Conservation (phyloP, 2,113 vertebrate genomes). For the Epinephelus moara region DNA sequence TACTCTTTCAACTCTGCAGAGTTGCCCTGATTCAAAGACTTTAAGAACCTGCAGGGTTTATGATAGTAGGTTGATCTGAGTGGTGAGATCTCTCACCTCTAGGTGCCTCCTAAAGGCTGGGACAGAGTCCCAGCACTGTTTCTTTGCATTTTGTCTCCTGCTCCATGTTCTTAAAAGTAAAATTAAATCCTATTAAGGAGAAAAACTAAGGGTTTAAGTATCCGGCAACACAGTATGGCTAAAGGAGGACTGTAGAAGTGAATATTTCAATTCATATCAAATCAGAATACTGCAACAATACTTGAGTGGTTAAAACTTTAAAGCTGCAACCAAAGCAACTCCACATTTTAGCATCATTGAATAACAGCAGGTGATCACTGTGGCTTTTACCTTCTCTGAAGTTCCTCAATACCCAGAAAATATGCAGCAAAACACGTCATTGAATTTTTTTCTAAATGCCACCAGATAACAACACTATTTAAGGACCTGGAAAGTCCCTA, state of each 20-base stretch:
- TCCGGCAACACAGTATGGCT: not conserved
- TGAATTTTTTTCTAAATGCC: too few relatives aligned
- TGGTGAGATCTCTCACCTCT: constrained; percentile 9
- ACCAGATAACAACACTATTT: too few relatives aligned
- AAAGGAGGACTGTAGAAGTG: not conserved
- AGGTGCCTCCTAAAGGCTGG: not conserved
- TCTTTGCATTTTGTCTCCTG: not conserved
- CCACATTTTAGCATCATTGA: not conserved
- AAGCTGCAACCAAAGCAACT: not conserved
- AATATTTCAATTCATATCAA: not conserved
- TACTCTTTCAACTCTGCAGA: constrained; percentile 5
- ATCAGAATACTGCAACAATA: not conserved
- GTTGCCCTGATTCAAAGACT: constrained; percentile 16
- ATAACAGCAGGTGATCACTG: not conserved
- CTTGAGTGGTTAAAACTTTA: not conserved
- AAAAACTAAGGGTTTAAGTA: not conserved
- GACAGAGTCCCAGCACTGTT: not conserved
- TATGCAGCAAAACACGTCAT: not conserved
- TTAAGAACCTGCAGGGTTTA: not conserved
- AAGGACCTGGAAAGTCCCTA: too few relatives aligned
- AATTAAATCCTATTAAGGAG: not conserved
- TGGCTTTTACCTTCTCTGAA: not conserved
- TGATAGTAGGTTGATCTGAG: not conserved
- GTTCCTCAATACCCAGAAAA: not conserved
- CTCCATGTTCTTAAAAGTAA: not conserved